Evolutionary conservation across 2,888 invertebrate genomes (phyloP).

Genomic region (Venusia cambrica): DNA sequence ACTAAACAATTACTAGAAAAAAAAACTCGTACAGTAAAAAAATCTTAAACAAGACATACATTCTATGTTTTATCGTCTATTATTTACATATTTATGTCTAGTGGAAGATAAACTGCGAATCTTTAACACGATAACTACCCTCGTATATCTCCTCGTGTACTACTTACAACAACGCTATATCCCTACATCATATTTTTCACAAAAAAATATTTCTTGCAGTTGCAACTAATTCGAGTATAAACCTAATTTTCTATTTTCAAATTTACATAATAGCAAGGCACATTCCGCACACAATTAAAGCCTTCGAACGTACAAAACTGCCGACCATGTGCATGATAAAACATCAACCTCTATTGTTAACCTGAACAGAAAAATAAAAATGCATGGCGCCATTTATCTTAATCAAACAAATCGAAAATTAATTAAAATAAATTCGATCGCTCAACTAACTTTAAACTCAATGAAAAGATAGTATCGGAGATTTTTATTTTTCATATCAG

Average conservation of each 20-base stretch:
- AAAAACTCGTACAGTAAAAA: constrained; percentile 62
- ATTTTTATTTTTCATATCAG: constrained; percentile 38
- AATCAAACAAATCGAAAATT: constrained; percentile 21
- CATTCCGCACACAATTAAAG: constrained; percentile 80
- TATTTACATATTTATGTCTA: constrained; percentile 74
- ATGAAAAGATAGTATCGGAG: constrained; percentile 4
- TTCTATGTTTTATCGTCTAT: constrained; percentile 66
- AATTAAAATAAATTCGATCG: constrained; percentile 13
- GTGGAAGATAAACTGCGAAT: constrained; percentile 80
- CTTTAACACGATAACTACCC: constrained; percentile 78
- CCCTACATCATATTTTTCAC: constrained; percentile 72
- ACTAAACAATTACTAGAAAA: constrained; percentile 73
- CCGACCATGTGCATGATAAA: constrained; percentile 72
- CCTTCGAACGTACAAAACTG: constrained; percentile 64
- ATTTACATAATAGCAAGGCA: constrained; percentile 79
- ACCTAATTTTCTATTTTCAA: constrained; percentile 69
- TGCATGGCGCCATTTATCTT: constrained; percentile 14
- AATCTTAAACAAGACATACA: constrained; percentile 53
- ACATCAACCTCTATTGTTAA: constrained; percentile 61
- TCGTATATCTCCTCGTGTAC: constrained; percentile 64
- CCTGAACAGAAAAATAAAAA: constrained; percentile 49
- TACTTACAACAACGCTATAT: constrained; percentile 69
- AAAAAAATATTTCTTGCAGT: constrained; percentile 79
- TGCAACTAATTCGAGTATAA: constrained; percentile 80
- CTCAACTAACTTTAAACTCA: constrained; percentile 1